A percentile compares a stretch with the other conserved stretches of the same genome.
Evolutionary conservation across 2,113 vertebrate genomes (phyloP).

Genomic region (Bubo scandiacus): DNA sequence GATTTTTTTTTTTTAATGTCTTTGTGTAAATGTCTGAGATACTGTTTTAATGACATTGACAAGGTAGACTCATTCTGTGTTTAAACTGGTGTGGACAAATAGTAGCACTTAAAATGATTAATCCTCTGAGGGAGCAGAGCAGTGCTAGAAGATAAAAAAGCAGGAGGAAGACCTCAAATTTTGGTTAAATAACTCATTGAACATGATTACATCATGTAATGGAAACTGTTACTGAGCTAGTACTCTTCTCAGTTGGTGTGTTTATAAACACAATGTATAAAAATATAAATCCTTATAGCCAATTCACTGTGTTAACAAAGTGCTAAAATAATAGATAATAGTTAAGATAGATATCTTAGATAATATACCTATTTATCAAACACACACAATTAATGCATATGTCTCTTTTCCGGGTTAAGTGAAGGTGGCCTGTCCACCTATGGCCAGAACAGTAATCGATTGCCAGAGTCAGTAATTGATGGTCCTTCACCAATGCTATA

Average conservation of each 20-base stretch:
- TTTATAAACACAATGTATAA: background rate
- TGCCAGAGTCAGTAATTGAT: no score
- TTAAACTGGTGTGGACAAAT: background rate
- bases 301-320: background rate
- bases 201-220: background rate
- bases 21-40: background rate
- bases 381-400: no score
- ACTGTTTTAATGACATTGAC: background rate
- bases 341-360: background rate
- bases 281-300: background rate
- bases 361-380: background rate
- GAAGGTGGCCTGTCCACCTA: no score
- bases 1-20: background rate
- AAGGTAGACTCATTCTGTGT: background rate
- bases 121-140: background rate
- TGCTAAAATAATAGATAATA: background rate
- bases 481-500: no score
- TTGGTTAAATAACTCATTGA: background rate
- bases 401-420: no score
- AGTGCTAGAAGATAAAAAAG: background rate
- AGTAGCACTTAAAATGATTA: background rate
- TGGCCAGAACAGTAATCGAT: no score
- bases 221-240: background rate
- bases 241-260: background rate
- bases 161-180: background rate